These are phyloP conservation scores for Caenorhabditis sp. DNA, from an alignment of 2,888 invertebrate species.

Conservation along the genomic window DNA sequence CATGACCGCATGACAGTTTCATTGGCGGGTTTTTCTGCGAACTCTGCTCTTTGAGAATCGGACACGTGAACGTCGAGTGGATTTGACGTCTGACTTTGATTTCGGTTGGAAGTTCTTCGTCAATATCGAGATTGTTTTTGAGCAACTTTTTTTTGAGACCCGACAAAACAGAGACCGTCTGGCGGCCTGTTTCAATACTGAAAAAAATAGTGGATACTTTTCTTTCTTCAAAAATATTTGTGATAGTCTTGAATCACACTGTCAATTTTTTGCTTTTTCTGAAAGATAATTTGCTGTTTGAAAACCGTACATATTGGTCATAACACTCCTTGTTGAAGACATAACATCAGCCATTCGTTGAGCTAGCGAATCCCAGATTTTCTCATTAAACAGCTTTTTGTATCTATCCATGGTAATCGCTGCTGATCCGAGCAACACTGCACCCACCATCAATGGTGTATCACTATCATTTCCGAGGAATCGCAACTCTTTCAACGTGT, in stretches of 20 bases:
- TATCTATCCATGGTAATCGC: constrained; percentile 23
- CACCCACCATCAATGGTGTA: constrained; percentile 20
- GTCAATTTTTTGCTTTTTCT: no score
- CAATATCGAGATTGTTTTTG: background rate
- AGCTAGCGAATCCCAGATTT: constrained; percentile 37
- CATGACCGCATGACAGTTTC: constrained; percentile 94
- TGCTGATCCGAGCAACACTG: constrained; percentile 19
- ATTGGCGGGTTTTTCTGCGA: constrained; percentile 96
- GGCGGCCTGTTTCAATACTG: constrained; percentile 2
- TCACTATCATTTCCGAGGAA: constrained; percentile 3
- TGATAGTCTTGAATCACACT: no score
- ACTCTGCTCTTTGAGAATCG: constrained; percentile 94
- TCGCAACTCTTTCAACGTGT: background rate
- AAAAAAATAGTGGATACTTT: background rate
- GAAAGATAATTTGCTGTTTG: no score
- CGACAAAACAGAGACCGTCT: background rate
- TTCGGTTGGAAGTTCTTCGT: constrained; percentile 81
- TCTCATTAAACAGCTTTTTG: constrained; percentile 15
- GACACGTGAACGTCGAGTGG: constrained; percentile 98
- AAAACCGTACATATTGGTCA: background rate
- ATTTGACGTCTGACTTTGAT: constrained; percentile 81
- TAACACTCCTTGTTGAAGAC: background rate
- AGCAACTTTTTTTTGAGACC: background rate
- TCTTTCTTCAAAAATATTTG: no score
- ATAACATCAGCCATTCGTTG: constrained; percentile 35